phyloP scores from a whole-genome alignment of 1,140 invertebrate species.

The Spodoptera frugiperda region DNA sequence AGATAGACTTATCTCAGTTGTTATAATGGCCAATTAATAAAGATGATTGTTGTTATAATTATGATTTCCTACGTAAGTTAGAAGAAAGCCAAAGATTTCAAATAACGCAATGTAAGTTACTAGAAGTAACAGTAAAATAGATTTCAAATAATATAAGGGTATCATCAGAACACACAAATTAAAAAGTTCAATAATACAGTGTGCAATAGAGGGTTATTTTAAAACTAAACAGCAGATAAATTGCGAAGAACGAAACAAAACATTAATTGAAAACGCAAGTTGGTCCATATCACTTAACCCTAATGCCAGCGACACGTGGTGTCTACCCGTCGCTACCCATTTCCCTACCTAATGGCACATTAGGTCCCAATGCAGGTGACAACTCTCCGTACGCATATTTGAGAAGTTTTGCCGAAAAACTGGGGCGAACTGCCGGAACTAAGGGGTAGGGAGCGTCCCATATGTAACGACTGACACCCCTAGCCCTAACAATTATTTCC shows the following conservation, averaged over 20 bases:
- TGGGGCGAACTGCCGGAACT: conserved; percentile 56
- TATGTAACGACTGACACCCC: not conserved
- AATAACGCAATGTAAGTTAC: no score
- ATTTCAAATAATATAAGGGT: no score
- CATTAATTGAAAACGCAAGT: conserved; percentile 67
- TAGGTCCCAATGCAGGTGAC: conserved; percentile 74
- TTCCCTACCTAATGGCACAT: conserved; percentile 72
- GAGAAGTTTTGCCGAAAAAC: conserved; percentile 76
- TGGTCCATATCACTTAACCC: conserved; percentile 66
- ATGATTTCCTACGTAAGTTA: no score
- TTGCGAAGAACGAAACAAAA: conserved; percentile 39
- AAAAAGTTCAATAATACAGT: no score
- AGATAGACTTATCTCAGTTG: not conserved
- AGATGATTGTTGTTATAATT: not conserved
- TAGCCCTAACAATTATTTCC: conserved; percentile 19
- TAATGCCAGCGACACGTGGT: conserved; percentile 57
- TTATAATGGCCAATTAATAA: conserved; percentile 15
- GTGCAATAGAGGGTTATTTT: no score
- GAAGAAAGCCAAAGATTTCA: no score
- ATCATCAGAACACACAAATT: no score
- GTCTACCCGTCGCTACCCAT: conserved; percentile 32
- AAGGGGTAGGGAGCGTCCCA: conserved; percentile 50
- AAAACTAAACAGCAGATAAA: conserved; percentile 28
- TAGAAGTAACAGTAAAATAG: no score
- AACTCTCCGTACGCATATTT: conserved; percentile 75